Percentiles rank a stretch among this genome's conserved stretches.
These are phyloP conservation scores for Papilio helenus DNA, from an alignment of 1,140 invertebrate species.

Conservation along the genomic window DNA sequence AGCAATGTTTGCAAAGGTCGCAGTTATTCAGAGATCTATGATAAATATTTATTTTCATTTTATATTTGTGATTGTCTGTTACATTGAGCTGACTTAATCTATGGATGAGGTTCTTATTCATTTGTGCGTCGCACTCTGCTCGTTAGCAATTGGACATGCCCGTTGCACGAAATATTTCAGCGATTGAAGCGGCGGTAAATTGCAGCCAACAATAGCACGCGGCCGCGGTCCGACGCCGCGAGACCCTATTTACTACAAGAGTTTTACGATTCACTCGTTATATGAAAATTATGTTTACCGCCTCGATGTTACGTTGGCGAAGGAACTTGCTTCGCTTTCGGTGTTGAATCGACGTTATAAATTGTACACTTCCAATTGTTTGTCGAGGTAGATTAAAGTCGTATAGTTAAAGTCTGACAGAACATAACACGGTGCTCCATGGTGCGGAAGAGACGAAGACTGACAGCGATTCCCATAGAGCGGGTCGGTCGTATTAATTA, in stretches of 20 bases:
- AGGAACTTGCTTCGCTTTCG: slow-evolving; percentile 26
- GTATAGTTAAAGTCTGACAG: slow-evolving; percentile 55
- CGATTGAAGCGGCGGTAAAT: slow-evolving; percentile 81
- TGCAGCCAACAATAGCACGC: slow-evolving; percentile 76
- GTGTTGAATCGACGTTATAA: slow-evolving; percentile 36
- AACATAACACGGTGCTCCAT: slow-evolving; percentile 61
- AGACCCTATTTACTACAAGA: slow-evolving; percentile 70
- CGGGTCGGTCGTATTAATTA: slow-evolving; percentile 74
- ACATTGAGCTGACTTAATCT: slow-evolving; percentile 62
- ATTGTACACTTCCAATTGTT: slow-evolving; percentile 34
- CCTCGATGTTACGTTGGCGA: slow-evolving; percentile 33
- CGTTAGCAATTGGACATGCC: slow-evolving; percentile 82
- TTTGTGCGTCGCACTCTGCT: slow-evolving; percentile 78
- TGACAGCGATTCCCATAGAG: slow-evolving; percentile 74
- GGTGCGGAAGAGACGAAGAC: slow-evolving; percentile 67
- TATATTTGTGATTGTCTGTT: not conserved
- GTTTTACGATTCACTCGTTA: slow-evolving; percentile 78
- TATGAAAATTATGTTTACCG: slow-evolving; percentile 74
- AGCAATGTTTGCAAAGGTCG: not conserved
- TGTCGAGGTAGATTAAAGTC: slow-evolving; percentile 27
- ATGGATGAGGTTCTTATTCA: slow-evolving; percentile 78
- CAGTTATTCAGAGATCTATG: not conserved
- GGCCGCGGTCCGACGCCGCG: slow-evolving; percentile 52
- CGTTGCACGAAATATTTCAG: slow-evolving; percentile 82
- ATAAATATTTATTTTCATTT: not conserved